Evolutionary conservation across 2,797 vertebrate genomes (phyloP).

Genomic region (Threskiornis aethiopicus): DNA sequence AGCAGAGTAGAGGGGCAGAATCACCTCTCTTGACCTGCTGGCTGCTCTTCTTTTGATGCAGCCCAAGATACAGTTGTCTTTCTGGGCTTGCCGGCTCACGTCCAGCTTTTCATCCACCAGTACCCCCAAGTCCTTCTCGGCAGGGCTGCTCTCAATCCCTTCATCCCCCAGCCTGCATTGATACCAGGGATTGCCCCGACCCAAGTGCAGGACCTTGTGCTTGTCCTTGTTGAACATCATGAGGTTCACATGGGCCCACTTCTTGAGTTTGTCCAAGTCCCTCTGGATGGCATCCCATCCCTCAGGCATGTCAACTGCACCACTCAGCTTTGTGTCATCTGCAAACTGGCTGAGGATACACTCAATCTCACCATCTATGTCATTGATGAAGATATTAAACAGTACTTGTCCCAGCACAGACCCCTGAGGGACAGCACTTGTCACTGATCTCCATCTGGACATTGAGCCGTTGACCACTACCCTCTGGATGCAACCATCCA

Average conservation of each 20-base stretch:
- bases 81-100: neutral
- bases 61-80: neutral
- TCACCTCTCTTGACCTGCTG: too few species aligned
- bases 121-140: neutral
- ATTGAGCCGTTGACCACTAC: neutral
- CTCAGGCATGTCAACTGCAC: neutral
- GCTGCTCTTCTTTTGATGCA: too few species aligned
- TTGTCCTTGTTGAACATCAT: neutral
- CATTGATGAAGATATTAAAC: too few species aligned
- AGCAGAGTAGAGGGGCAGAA: too few species aligned
- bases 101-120: neutral
- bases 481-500: neutral
- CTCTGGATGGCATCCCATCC: neutral
- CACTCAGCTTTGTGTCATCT: neutral
- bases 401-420: neutral
- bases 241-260: neutral
- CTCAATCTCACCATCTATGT: too few species aligned
- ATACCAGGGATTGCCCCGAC: neutral
- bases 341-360: too few species aligned
- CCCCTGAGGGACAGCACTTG: neutral
- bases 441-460: neutral
- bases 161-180: neutral
- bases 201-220: neutral
- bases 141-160: neutral
- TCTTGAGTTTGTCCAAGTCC: neutral